Base-by-base conservation (phyloP, 2,113 vertebrate genomes). In the Saiga tatarica region DNA sequence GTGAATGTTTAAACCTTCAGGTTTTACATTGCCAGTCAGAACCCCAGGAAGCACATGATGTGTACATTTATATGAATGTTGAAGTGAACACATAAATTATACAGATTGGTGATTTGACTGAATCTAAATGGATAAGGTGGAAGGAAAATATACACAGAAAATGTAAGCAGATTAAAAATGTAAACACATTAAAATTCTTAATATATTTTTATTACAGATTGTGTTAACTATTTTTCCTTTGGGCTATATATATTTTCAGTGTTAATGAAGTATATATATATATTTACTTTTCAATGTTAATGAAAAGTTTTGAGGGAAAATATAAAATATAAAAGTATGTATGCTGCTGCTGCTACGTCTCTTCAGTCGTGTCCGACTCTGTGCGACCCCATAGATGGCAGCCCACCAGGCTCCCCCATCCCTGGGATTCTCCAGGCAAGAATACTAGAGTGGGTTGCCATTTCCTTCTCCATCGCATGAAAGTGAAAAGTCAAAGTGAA, bases 221-320 rank as follows among this genome's bases (percentile, higher is more conserved):
- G 52, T 94, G 39, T 42, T 86, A 55, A 76, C 36, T 23, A 6
- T 84, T 85, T 85, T 83, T 19, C 71, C 57, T 67, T 91, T 84
- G 60, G 15, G 4, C 42, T 93, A 52, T 53, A 81, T 53, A 81
- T 86, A 82, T 96, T 94, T 95, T 87, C n/a, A 87, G 6, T 97
- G 19, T 76, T 97, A 78, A 87, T 89, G 14, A 28, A 93, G 14
- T 85, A 36, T 52, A 81, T 71, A 62, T 62, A 60, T 64, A 39
- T 23, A 39, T 71, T 39, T 71, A 71, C 67, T 95, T 94, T 96
- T 84, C 42, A 85, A 11, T 97, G 19, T 82, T 97, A 82, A 85
- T 92, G 30, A 33, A 89, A 82, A 23, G 78, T 59, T 57, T 87
- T 55, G 4, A 83, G 86, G 21, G 21, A 74, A 88, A 89, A 67